phyloP scores from a whole-genome alignment of 1,140 invertebrate species.

The Drosophila oshimai region DNA sequence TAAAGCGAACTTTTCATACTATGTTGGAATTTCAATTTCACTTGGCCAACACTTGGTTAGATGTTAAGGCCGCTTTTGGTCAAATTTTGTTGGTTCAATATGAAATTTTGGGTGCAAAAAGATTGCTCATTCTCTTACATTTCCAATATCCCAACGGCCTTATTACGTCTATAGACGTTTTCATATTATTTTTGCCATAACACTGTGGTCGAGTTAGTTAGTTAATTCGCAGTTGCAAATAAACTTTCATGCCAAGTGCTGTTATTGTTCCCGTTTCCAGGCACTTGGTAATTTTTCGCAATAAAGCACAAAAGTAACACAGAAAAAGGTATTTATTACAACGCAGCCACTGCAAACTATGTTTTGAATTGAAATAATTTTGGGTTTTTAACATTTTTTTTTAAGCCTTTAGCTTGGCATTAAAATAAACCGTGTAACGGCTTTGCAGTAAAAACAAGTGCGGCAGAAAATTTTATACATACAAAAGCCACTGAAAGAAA shows the following conservation, averaged over 20 bases:
- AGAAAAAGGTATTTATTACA: no score
- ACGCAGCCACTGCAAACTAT: no score
- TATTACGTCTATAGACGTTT: slow-evolving; percentile 28
- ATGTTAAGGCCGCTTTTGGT: slow-evolving; percentile 41
- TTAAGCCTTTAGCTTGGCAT: slow-evolving; percentile 19
- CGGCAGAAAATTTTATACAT: no score
- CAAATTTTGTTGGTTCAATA: slow-evolving; percentile 74
- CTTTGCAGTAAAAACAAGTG: background rate
- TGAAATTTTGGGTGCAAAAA: slow-evolving; percentile 70
- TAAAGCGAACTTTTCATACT: no score
- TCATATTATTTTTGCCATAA: slow-evolving; percentile 74
- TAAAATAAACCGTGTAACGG: slow-evolving; percentile 29
- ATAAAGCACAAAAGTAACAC: no score
- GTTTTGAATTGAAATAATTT: slow-evolving; percentile 25
- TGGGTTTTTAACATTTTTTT: background rate
- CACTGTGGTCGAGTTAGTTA: slow-evolving; percentile 73
- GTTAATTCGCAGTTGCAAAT: slow-evolving; percentile 78
- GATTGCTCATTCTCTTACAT: no score
- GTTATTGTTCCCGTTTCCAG: no score
- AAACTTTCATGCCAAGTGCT: no score
- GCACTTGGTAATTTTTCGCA: slow-evolving; percentile 61
- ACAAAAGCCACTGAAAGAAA: no score
- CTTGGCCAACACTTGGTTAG: slow-evolving; percentile 43
- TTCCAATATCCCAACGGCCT: slow-evolving; percentile 19
- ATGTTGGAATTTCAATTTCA: no score